A percentile compares a stretch with the other conserved stretches of the same genome.
Evolutionary conservation across 2,888 invertebrate species (phyloP).

Genomic region (Rhynchonema sp.): DNA sequence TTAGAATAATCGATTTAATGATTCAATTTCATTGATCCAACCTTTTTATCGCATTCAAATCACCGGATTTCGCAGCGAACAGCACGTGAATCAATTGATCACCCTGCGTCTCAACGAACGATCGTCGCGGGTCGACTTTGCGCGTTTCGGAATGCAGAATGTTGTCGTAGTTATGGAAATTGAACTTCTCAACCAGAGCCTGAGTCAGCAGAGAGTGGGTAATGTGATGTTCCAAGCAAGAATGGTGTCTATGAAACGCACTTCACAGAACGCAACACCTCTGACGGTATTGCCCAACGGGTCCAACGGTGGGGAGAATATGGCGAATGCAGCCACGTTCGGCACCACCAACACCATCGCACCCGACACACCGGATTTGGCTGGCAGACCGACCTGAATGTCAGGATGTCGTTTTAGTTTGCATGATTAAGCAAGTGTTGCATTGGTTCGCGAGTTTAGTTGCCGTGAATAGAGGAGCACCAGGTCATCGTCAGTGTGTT

Average conservation of each 20-base stretch:
- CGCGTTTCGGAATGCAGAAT: constrained; percentile 16
- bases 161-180: constrained; percentile 67
- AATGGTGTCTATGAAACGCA: too few relatives aligned
- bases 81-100: constrained; percentile 64
- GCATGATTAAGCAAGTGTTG: too few relatives aligned
- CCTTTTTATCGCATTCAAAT: constrained; percentile 49
- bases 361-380: constrained; percentile 48
- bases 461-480: too few relatives aligned
- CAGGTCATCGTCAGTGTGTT: too few relatives aligned
- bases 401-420: too few relatives aligned
- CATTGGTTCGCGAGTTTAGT: too few relatives aligned
- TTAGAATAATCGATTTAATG: neutral
- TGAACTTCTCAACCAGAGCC: constrained; percentile 61
- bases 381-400: constrained; percentile 34
- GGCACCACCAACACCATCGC: constrained; percentile 74
- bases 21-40: neutral
- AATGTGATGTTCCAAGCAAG: too few relatives aligned
- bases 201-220: neutral
- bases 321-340: constrained; percentile 79
- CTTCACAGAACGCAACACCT: constrained; percentile 68
- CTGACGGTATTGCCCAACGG: constrained; percentile 66
- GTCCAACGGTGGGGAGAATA: constrained; percentile 81
- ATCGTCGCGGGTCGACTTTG: constrained; percentile 44
- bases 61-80: constrained; percentile 82
- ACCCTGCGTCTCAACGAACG: constrained; percentile 24